phyloP scores from a whole-genome alignment of 2,797 vertebrate species.

The Sebastes itinus region DNA sequence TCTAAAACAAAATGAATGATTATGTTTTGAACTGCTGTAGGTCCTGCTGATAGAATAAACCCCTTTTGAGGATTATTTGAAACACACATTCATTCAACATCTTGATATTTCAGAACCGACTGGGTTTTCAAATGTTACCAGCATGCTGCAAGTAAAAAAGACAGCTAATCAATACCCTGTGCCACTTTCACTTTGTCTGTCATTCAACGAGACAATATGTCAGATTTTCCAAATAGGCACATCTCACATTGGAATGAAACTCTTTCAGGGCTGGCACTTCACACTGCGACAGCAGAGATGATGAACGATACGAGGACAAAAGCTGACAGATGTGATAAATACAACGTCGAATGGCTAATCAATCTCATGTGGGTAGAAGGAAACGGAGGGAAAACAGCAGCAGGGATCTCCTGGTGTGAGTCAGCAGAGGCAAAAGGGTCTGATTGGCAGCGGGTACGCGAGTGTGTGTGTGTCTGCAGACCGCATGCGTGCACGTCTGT shows the following conservation, averaged over 20 bases:
- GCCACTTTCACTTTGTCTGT: constrained; percentile 35
- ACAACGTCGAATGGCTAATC: constrained; percentile 68
- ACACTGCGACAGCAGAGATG: constrained; percentile 64
- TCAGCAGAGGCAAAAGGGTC: constrained; percentile 44
- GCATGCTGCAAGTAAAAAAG: constrained; percentile 15
- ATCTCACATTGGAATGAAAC: constrained; percentile 40
- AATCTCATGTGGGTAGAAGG: constrained; percentile 62
- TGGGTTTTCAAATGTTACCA: constrained; percentile 22
- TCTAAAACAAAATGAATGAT: background rate
- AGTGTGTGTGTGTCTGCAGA: constrained; percentile 7
- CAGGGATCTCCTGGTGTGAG: constrained; percentile 59
- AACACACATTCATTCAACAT: constrained; percentile 11
- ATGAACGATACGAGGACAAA: constrained; percentile 65
- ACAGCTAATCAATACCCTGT: constrained; percentile 49
- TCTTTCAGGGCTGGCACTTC: constrained; percentile 40
- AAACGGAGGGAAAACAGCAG: constrained; percentile 49
- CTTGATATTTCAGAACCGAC: constrained; percentile 17
- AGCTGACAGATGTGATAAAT: constrained; percentile 74
- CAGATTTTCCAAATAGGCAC: constrained; percentile 43
- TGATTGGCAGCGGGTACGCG: constrained; percentile 40
- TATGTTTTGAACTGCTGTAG: background rate
- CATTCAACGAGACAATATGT: constrained; percentile 51
- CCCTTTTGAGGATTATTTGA: background rate
- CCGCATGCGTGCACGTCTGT: background rate
- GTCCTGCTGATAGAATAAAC: background rate